Conservation (phyloP, 2,888 invertebrate genomes). For the Leptinotarsa juncta region DNA sequence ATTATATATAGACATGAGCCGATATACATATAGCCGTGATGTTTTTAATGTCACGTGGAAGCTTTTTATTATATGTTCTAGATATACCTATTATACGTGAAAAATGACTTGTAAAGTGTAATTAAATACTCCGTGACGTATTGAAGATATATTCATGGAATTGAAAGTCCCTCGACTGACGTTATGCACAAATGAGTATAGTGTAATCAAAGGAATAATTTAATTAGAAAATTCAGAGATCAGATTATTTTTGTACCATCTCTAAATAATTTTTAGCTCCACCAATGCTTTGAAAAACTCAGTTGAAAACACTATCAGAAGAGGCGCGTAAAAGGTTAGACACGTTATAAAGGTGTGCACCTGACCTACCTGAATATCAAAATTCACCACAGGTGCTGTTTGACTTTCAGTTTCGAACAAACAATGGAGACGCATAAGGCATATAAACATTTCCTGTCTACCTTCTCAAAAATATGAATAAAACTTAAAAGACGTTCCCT, state of each 20-base stretch:
- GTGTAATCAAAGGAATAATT: too few species aligned
- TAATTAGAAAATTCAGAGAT: too few species aligned
- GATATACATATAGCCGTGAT: too few species aligned
- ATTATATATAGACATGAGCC: too few species aligned
- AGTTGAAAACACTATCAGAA: not conserved
- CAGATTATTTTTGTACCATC: not conserved
- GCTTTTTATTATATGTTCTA: too few species aligned
- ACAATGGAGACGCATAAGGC: constrained; percentile 30
- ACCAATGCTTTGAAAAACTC: not conserved
- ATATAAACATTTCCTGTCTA: constrained; percentile 37
- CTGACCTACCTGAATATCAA: constrained; percentile 38
- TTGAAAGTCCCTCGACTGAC: too few species aligned
- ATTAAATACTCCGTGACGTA: too few species aligned
- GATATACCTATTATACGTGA: too few species aligned
- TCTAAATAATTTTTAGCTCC: not conserved
- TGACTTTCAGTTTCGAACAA: constrained; percentile 31
- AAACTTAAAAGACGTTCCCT: not conserved
- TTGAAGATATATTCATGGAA: too few species aligned
- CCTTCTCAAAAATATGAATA: constrained; percentile 12
- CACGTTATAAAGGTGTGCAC: constrained; percentile 31
- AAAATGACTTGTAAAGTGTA: too few species aligned
- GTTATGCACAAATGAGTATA: too few species aligned
- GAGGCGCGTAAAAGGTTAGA: constrained; percentile 10
- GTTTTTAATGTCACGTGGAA: too few species aligned
- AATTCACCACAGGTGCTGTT: constrained; percentile 39